Percentiles rank a stretch among this genome's conserved stretches.
Conservation (phyloP, 2,888 invertebrate species). For the Carpatolechia fugitivella region DNA sequence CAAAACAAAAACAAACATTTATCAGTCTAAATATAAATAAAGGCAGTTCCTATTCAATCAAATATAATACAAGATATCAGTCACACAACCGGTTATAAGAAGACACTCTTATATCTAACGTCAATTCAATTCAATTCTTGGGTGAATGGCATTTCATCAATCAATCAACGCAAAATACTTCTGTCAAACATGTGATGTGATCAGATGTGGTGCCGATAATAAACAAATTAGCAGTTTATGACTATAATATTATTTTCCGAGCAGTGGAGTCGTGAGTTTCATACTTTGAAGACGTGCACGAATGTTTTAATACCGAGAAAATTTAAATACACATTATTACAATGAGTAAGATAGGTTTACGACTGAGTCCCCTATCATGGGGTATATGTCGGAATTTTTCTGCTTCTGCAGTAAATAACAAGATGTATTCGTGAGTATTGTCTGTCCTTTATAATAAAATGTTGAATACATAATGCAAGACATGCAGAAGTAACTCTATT, state of each 20-base stretch:
- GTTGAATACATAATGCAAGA: too few relatives aligned
- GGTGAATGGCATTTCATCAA: too few relatives aligned
- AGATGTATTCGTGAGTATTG: conserved; percentile 59
- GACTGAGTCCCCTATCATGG: not conserved
- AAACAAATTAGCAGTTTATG: not conserved
- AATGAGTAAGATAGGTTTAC: conserved; percentile 46
- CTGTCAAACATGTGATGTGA: not conserved
- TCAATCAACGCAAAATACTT: not conserved
- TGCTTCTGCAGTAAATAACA: conserved; percentile 45
- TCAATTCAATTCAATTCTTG: too few relatives aligned
- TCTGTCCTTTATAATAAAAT: too few relatives aligned
- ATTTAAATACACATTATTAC: conserved; percentile 8
- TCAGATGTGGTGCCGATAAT: not conserved
- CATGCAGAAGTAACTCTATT: too few relatives aligned
- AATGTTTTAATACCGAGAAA: conserved; percentile 18
- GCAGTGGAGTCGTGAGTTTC: conserved; percentile 1
- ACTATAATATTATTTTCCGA: not conserved
- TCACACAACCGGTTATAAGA: too few relatives aligned
- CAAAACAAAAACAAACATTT: too few relatives aligned
- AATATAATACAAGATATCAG: too few relatives aligned
- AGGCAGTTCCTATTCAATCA: too few relatives aligned
- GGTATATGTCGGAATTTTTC: conserved; percentile 47
- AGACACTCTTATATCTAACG: too few relatives aligned
- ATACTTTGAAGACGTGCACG: not conserved
- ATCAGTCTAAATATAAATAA: too few relatives aligned